Base-by-base conservation (phyloP, 2,113 vertebrate genomes). In the Pelecanus crispus region DNA sequence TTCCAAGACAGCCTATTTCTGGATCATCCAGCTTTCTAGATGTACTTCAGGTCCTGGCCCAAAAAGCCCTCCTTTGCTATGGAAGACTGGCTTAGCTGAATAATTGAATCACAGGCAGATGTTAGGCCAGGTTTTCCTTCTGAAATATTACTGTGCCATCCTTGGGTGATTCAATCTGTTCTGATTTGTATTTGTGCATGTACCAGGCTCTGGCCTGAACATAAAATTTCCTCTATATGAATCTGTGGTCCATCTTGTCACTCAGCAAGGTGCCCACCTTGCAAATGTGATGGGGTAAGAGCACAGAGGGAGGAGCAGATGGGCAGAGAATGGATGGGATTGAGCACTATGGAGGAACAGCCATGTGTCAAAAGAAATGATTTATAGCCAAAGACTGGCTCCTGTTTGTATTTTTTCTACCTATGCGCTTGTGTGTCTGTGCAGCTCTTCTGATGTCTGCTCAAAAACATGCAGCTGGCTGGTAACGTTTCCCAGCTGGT, bases 391-490 rank as follows among this genome's bases (percentile, higher is more conserved):
- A 88, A 83, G 7, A 4, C 65, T 5, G n/a, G 44, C 75, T 86
- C 32, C 40, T 56, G 49, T 36, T 66, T 73, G 24, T 68, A 11
- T 86, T 50, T 87, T 92, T 78, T 32, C 75, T 61, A 25, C 15
- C 25, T 73, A 61, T 34, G 32, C 6, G 7, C 58, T 55, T 47
- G 2, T 72, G 15, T 82, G 62, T 65, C 71, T 91, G 49, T 56
- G n/a, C 52, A 79, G 32, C 68, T 90, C 91, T 82, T 74, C 42
- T 79, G 36, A 75, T 74, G 63, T 11, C 72, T 81, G 49, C 34
- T 94, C 63, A 84, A 50, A 94, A 94, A 34, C 63, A 47, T 19
- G 52, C 84, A 86, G 72, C 96, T 95, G 86, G 75, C 74, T 86
- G 83, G 62, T 82, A 90, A 81, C 86, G 52, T 61, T 45, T 68